Evolutionary conservation across 1,140 invertebrate species (phyloP), one percentile per base, ranked within the genome.

Genomic region (Neodiprion virginianus): DNA sequence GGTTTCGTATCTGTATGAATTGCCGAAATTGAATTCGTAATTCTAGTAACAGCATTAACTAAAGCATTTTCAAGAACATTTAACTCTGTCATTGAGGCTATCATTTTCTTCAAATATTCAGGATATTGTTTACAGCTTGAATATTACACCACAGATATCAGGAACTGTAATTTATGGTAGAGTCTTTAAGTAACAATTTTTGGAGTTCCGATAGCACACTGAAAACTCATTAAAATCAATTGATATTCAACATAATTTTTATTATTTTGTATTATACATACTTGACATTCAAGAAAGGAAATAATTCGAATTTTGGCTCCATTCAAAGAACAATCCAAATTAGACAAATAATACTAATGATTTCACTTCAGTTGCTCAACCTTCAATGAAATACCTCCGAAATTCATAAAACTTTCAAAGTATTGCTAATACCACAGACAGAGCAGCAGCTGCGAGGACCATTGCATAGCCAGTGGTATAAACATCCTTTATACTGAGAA

Each of bases 401-500:
- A 40, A 14, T 61, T 61, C 53, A 5, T 7, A 61, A 14, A 12
- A 61, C 11, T 61, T 61, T 61, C 8, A 61, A 61, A 61, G 53
- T 5, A 61, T 65, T 48, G 84, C 79, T 23, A 88, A 67, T 72
- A 72, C 49, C 49, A 86, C 23, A n/a, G 86, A 78, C 48, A 81
- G 71, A 40, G 89, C 78, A 12, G 82, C 69, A 9, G 90, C 78
- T 1, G 88, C 76, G 21, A 80, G 91, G 40, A 93, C 77, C 83
- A 93, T 91, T 68, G 86, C 82, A 85, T 94, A 94, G 77, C 93
- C 93, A 61, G 93, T 94, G 8, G 86, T 85, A 79, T 94, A 94
- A 7, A 95, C 93, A 83, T 93, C 90, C 83, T 93, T 94, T 40
- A 94, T 91, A 48, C 92, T 90, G 17, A 95, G 88, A 76, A 91